Conservation (phyloP, 1,140 invertebrate species). For the Zaprionus africanus region DNA sequence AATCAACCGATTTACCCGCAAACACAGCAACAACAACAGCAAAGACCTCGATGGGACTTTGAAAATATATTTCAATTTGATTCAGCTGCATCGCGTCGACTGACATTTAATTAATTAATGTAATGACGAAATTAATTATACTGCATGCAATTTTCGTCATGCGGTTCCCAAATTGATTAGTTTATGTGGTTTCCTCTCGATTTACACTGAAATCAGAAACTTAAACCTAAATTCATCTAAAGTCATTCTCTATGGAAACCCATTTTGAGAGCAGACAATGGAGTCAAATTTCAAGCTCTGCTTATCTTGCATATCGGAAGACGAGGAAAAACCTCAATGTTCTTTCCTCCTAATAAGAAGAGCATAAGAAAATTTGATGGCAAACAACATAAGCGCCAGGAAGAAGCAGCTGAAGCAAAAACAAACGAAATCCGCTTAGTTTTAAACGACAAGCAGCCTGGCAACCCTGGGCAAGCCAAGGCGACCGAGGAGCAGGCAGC, state of each 20-base stretch:
- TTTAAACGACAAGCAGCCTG: constrained; percentile 18
- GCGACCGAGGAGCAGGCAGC: neutral
- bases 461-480: constrained; percentile 4
- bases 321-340: constrained; percentile 28
- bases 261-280: neutral
- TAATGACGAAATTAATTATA: constrained; percentile 77
- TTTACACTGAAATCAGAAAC: neutral
- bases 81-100: constrained; percentile 41
- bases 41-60: neutral
- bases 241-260: neutral
- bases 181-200: neutral
- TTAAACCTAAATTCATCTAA: neutral
- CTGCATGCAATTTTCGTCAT: constrained; percentile 55
- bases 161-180: constrained; percentile 36
- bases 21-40: neutral
- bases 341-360: constrained; percentile 39
- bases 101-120: constrained; percentile 70
- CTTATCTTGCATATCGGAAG: constrained; percentile 17
- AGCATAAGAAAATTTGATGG: constrained; percentile 58
- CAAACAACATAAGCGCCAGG: constrained; percentile 64
- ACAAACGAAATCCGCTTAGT: constrained; percentile 76
- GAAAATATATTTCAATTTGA: constrained; percentile 3
- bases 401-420: constrained; percentile 47
- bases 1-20: neutral
- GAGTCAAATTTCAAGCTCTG: constrained; percentile 36